Evolutionary conservation across 2,888 invertebrate genomes (phyloP).

Genomic region (Adela reaumurella): DNA sequence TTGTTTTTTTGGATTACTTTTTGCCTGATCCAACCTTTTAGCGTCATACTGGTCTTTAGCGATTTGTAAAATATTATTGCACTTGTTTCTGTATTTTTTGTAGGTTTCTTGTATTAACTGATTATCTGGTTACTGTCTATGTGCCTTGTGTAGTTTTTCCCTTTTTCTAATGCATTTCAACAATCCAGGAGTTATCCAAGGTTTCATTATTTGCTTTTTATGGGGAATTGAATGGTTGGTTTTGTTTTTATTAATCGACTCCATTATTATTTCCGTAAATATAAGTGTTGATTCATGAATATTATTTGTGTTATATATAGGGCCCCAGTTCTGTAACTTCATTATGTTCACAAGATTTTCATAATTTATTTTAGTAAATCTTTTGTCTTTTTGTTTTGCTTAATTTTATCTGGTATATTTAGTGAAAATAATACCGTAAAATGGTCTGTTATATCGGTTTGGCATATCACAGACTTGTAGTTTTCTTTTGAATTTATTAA

Average conservation of each 20-base stretch:
- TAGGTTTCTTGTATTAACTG: not conserved
- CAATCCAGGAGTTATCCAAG: not conserved
- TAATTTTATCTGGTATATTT: no score
- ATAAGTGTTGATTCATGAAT: not conserved
- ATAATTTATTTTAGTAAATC: not conserved
- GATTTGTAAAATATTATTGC: not conserved
- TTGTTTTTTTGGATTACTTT: not conserved
- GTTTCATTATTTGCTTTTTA: not conserved
- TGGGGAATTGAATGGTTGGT: not conserved
- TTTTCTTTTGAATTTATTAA: not conserved
- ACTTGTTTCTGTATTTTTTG: not conserved
- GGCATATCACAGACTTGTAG: not conserved
- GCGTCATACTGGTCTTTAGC: not conserved
- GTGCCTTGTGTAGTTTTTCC: not conserved
- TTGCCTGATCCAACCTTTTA: not conserved
- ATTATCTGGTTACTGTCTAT: not conserved
- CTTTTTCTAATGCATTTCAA: not conserved
- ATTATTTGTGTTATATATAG: no score
- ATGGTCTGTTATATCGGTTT: not conserved
- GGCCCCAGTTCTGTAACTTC: not conserved
- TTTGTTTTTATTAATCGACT: not conserved
- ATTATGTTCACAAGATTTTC: not conserved
- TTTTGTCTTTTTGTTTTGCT: no score
- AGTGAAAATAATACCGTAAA: not conserved
- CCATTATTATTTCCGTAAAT: not conserved